phyloP scores from a whole-genome alignment of 2,797 vertebrate genomes.

The Yasuhikotakia modesta region DNA sequence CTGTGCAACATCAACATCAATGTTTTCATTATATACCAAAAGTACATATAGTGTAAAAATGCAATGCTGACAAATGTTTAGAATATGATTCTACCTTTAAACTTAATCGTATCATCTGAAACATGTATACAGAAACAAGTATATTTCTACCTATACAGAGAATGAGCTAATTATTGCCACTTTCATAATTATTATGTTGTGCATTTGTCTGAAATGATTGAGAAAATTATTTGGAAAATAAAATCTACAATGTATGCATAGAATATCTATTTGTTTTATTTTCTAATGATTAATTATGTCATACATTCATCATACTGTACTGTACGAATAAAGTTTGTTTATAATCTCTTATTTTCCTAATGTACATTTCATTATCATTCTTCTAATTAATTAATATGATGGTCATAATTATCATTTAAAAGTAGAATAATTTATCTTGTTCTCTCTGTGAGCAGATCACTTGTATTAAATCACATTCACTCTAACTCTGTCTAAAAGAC shows the following conservation, averaged over 20 bases:
- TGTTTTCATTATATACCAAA: constrained; percentile 7
- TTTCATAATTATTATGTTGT: constrained; percentile 74
- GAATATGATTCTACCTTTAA: constrained; percentile 22
- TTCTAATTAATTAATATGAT: constrained; percentile 8
- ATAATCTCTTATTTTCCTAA: constrained; percentile 28
- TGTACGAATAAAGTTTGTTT: not conserved
- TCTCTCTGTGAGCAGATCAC: constrained; percentile 8
- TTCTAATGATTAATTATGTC: constrained; percentile 65
- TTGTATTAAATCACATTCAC: constrained; percentile 29
- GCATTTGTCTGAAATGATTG: constrained; percentile 63
- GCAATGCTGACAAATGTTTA: constrained; percentile 1
- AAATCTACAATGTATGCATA: constrained; percentile 66
- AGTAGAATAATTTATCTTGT: constrained; percentile 17
- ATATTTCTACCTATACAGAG: constrained; percentile 36
- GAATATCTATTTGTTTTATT: constrained; percentile 60
- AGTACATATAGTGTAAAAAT: constrained; percentile 26
- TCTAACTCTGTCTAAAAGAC: not conserved
- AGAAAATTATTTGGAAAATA: constrained; percentile 66
- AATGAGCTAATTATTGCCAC: constrained; percentile 76
- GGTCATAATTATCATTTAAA: constrained; percentile 20
- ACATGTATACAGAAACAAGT: too few relatives aligned
- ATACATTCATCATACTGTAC: constrained; percentile 17
- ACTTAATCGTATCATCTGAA: constrained; percentile 26
- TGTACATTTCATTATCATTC: not conserved
- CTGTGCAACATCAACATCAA: constrained; percentile 34